Evolutionary conservation across 2,113 vertebrate genomes (phyloP).

Genomic region (Chaetodon trifascialis): DNA sequence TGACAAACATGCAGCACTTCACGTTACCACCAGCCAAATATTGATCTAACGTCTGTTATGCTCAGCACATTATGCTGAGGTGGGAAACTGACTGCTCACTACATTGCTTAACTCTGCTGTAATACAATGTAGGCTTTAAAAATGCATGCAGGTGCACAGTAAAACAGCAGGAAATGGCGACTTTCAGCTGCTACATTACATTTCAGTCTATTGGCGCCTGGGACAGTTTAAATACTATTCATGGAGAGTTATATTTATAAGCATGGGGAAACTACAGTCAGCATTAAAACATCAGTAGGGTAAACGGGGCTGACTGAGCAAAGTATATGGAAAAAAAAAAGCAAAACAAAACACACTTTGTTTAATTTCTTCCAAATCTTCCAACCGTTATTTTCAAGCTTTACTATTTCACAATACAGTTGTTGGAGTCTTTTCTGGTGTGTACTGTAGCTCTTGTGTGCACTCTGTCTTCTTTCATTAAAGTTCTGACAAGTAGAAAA

Average conservation of each 20-base stretch:
- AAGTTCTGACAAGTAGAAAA: background rate
- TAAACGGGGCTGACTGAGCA: background rate
- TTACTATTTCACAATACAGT: background rate
- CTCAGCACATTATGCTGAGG: slow-evolving; percentile 30
- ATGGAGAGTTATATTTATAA: background rate
- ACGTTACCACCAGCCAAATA: slow-evolving; percentile 38
- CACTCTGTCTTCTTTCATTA: background rate
- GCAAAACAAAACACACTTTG: background rate
- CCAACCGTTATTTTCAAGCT: background rate
- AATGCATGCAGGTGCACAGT: background rate
- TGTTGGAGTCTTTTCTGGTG: background rate
- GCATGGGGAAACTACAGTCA: background rate
- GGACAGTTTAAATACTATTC: background rate
- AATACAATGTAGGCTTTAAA: slow-evolving; percentile 6
- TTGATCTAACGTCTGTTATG: slow-evolving; percentile 33
- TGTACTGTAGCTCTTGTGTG: background rate
- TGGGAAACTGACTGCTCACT: slow-evolving; percentile 22
- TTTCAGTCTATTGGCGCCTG: background rate
- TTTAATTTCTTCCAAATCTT: background rate
- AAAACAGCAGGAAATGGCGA: background rate
- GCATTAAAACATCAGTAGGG: background rate
- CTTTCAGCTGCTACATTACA: background rate
- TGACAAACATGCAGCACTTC: slow-evolving; percentile 45
- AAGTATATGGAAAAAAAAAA: background rate
- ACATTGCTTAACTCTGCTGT: slow-evolving; percentile 1